Evolutionary conservation across 2,113 vertebrate species (phyloP), one percentile per base, ranked within the genome.

Genomic region (Hiodon alosoides): DNA sequence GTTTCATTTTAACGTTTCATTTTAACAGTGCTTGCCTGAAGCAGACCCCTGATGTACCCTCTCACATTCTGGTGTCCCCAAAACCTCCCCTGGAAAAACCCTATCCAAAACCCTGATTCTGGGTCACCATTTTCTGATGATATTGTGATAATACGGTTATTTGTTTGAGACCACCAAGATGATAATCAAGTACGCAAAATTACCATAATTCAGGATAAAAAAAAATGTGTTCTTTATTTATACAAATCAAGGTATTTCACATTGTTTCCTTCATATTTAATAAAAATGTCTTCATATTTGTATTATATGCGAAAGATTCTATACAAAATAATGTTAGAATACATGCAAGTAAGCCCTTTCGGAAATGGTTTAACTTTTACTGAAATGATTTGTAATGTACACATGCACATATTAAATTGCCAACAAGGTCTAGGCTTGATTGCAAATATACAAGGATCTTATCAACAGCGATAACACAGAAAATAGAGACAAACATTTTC

Each of bases 291-390:
- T 31, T 31, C 31, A 31, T 48, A 59, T n/a, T 57, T 59, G 69
- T 55, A 71, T 59, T 59, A 59, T 59, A 59, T 59, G 69, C 69
- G 73, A 14, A 77, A 65, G 71, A 75, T 51, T 74, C 55, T 8
- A 76, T 78, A 69, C 31, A 59, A 80, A 82, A 78, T 72, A 54
- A 48, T 47, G 55, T n/a, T 48, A 57, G 46, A 31, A 57, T 51
- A 11, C 73, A 75, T 75, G 73, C 73, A 75, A 50, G 17, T 57
- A 58, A 11, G 46, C 11, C 31, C 31, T 31, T 31, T 66, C n/a
- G 67, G 8, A 73, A 31, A n/a, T 57, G n/a, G 67, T 10, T 69
- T 76, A 47, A 55, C 8, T 60, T 51, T 48, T 2, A 57, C 31
- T 64, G 14, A 17, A 52, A 58, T 70, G 47, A 17, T 58, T 54